Base-by-base conservation (phyloP, 2,797 vertebrate genomes). In the Cuculus canorus region DNA sequence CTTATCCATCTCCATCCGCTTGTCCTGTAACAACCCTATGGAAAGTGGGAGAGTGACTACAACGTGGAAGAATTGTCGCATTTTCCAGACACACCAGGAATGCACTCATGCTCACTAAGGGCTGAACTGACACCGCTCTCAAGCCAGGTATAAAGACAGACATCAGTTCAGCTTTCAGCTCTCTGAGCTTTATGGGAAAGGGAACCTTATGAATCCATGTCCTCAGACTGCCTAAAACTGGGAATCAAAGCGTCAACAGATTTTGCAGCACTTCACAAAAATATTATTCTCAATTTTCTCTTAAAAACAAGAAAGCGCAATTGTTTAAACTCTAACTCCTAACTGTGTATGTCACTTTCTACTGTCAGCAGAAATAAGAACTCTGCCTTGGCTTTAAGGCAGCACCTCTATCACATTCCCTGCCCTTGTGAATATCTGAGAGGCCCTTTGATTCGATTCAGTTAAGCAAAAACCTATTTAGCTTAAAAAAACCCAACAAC, bases 1-100 rank as follows among this genome's bases (percentile, higher is more conserved):
- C 96, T 98, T 99, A 95, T 99, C 98, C 96, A 99, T 97, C 72
- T 99, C 99, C 98, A 99, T 98, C 57, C 99, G 98, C 94, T 99
- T 99, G 83, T 99, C 99, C 72, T 98, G 98, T 96, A 99, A 94
- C 95, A 99, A 98, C 93, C 99, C 99, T 99, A 91, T 4, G 89
- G 70, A 78, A 30, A 12, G 59, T 0, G 19, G 47, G 7, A 71
- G 28, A 23, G 17, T 0, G 30, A 63, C 88, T 64, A 73, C 50
- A 33, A 35, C 92, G 14, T 1, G n/a, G 78, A 33, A 27, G 19
- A 25, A 18, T 7, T 12, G 45, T 3, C 6, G 24, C 2, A 5
- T 14, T 57, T 32, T 52, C 54, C 69, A 56, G 60, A 30, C 24
- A 37, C 18, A 25, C 10, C 3, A 9, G 1, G 47, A 61, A 50